phyloP scores from a whole-genome alignment of 1,140 invertebrate species.

The Aphelenchoides fujianensis region DNA sequence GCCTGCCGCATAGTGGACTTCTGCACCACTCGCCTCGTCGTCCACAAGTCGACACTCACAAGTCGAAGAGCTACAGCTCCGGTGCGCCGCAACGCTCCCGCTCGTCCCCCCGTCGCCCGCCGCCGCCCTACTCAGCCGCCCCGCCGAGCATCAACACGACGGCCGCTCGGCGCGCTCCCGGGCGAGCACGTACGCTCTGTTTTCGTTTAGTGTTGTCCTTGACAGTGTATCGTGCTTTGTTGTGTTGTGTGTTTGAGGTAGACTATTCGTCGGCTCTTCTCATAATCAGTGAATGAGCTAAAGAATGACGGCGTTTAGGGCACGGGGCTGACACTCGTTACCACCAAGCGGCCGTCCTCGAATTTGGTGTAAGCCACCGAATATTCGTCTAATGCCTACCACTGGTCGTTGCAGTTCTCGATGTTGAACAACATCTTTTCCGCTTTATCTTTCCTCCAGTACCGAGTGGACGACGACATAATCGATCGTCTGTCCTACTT shows the following conservation, averaged over 20 bases:
- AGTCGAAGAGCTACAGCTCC: constrained; percentile 1
- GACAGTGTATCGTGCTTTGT: too few species aligned
- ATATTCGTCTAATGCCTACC: too few species aligned
- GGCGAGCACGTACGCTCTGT: too few species aligned
- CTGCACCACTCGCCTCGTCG: neutral
- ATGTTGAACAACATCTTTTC: constrained; percentile 61
- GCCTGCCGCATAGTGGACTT: neutral
- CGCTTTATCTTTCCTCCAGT: constrained; percentile 53
- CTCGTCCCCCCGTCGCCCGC: neutral
- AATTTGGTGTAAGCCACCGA: constrained; percentile 62
- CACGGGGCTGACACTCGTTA: constrained; percentile 58
- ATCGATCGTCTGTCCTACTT: constrained; percentile 67
- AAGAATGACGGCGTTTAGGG: constrained; percentile 50
- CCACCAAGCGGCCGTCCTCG: constrained; percentile 58
- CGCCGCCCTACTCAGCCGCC: neutral
- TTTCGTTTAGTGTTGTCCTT: neutral
- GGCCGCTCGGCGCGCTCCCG: constrained; percentile 15
- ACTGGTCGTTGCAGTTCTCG: neutral
- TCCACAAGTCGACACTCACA: neutral
- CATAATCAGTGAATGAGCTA: too few species aligned
- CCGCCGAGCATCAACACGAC: neutral
- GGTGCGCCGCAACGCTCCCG: neutral
- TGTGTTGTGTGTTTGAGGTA: constrained; percentile 25
- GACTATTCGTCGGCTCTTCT: too few species aligned
- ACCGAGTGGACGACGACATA: constrained; percentile 66